Percentiles rank a stretch among this genome's conserved stretches.
Evolutionary conservation across 2,797 vertebrate genomes (phyloP).

Genomic region (Sebastes variabilis): DNA sequence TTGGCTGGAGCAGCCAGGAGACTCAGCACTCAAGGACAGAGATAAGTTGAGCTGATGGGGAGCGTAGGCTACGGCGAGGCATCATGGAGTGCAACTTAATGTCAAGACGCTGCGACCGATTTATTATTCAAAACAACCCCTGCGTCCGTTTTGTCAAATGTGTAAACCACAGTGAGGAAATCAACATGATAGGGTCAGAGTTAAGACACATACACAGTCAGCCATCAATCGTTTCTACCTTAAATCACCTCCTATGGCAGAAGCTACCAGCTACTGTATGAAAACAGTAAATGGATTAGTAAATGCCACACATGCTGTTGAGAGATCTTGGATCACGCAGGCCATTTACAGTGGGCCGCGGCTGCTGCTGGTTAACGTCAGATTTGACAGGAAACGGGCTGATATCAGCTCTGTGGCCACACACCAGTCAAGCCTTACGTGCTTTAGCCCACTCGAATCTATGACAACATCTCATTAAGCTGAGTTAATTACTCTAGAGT

Average conservation of each 20-base stretch:
- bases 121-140: constrained; percentile 9
- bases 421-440: neutral
- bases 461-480: constrained; percentile 13
- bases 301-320: neutral
- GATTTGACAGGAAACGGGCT: constrained; percentile 3
- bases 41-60: constrained; percentile 39
- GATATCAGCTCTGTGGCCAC: neutral
- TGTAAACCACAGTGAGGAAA: neutral
- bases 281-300: neutral
- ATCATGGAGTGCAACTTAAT: constrained; percentile 3
- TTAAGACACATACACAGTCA: neutral
- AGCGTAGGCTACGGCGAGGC: neutral
- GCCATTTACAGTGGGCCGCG: neutral
- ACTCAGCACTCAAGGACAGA: constrained; percentile 61
- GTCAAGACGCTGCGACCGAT: constrained; percentile 5
- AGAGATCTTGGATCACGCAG: neutral
- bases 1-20: constrained; percentile 41
- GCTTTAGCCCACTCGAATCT: constrained; percentile 5
- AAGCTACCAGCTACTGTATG: neutral
- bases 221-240: neutral
- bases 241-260: neutral
- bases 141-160: neutral
- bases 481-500: constrained; percentile 5
- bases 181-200: neutral
- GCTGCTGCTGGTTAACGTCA: neutral